These are phyloP conservation scores for Perca fluviatilis DNA, from an alignment of 2,113 vertebrate species.

Conservation along the genomic window DNA sequence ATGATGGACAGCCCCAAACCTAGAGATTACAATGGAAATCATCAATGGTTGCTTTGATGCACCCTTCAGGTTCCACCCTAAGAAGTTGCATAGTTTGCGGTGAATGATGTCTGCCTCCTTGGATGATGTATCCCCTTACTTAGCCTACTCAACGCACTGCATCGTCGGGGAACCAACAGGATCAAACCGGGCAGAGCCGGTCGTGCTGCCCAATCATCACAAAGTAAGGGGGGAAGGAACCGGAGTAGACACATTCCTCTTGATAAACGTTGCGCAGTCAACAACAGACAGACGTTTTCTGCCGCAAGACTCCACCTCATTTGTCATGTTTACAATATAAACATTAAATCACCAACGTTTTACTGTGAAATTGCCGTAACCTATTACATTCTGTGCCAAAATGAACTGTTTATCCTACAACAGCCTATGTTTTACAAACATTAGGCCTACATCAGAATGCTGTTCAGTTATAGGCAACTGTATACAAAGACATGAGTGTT, in stretches of 20 bases:
- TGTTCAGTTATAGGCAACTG: not conserved
- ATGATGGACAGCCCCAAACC: not conserved
- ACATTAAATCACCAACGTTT: not conserved
- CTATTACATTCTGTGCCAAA: not conserved
- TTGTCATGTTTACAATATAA: not conserved
- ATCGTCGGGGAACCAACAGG: constrained; percentile 44
- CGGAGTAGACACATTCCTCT: constrained; percentile 8
- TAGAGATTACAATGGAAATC: not conserved
- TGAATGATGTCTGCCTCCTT: not conserved
- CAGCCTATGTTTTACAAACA: not conserved
- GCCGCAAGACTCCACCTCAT: not conserved
- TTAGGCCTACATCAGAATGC: not conserved
- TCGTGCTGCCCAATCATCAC: constrained; percentile 39
- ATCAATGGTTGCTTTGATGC: not conserved
- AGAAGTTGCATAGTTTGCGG: not conserved
- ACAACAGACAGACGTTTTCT: not conserved
- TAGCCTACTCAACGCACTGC: not conserved
- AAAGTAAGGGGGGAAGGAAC: constrained; percentile 12
- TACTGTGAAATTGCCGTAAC: not conserved
- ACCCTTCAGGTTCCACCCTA: not conserved
- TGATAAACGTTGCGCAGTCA: not conserved
- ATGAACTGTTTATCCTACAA: not conserved
- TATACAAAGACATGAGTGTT: not conserved
- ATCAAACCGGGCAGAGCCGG: constrained; percentile 64
- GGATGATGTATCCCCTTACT: not conserved